Conservation (phyloP, 2,113 vertebrate species). For the Rhipidura dahli region DNA sequence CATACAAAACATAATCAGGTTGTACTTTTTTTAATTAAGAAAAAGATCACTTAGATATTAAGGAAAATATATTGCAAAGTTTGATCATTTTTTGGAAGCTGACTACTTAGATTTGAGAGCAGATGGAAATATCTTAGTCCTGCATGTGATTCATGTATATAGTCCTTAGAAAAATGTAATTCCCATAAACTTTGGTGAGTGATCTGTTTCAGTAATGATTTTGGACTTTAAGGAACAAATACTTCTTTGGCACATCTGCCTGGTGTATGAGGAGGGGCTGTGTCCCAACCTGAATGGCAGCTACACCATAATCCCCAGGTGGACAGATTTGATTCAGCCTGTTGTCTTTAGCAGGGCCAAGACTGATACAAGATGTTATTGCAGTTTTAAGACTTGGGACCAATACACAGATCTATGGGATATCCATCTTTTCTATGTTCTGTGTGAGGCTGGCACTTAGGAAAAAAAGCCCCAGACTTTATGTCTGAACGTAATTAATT, state of each 20-base stretch:
- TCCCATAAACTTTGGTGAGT: not conserved
- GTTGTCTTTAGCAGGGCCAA: not conserved
- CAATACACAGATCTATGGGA: not conserved
- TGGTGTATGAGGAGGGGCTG: not conserved
- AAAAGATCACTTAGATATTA: constrained; percentile 19
- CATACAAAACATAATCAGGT: constrained; percentile 48
- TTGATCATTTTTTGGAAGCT: not conserved
- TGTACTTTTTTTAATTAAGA: constrained; percentile 68
- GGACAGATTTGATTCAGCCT: not conserved
- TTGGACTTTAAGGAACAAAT: not conserved
- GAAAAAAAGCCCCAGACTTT: not conserved
- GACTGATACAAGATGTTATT: not conserved
- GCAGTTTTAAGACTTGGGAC: not conserved
- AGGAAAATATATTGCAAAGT: constrained; percentile 20
- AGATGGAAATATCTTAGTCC: not conserved
- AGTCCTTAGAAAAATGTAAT: not conserved
- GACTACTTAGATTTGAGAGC: not conserved
- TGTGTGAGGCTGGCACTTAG: not conserved
- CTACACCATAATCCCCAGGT: not conserved
- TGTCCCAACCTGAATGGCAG: not conserved
- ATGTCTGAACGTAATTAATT: not conserved
- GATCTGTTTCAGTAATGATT: not conserved
- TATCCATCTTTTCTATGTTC: not conserved
- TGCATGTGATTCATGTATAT: not conserved
- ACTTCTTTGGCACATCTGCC: not conserved